These are phyloP conservation scores for Sinodicranocentrus sp. DNA, from an alignment of 2,888 invertebrate genomes.

Conservation along the genomic window DNA sequence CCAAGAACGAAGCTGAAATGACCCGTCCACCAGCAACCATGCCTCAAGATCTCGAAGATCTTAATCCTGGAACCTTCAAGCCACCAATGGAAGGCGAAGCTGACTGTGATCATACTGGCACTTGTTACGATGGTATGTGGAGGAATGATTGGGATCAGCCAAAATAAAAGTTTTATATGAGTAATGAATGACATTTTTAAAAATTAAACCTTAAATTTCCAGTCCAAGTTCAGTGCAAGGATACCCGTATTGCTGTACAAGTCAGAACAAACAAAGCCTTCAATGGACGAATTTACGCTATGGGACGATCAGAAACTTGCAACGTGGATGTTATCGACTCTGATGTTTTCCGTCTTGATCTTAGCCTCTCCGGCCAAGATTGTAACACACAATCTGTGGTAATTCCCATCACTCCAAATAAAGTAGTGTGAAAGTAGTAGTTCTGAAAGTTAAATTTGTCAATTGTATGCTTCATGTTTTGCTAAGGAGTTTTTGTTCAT, in stretches of 20 bases:
- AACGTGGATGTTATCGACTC: constrained; percentile 96
- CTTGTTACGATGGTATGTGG: constrained; percentile 92
- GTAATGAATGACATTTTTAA: neutral
- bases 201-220: neutral
- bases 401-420: constrained; percentile 79
- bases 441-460: neutral
- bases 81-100: constrained; percentile 73
- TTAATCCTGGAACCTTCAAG: constrained; percentile 73
- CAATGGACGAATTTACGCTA: constrained; percentile 95
- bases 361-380: constrained; percentile 96
- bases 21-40: constrained; percentile 60
- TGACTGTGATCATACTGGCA: constrained; percentile 95
- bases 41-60: constrained; percentile 65
- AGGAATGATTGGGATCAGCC: no score
- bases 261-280: constrained; percentile 96
- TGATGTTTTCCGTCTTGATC: constrained; percentile 93
- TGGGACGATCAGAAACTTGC: constrained; percentile 96
- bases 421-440: constrained; percentile 40
- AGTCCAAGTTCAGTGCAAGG: constrained; percentile 97
- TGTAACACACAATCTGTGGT: constrained; percentile 97
- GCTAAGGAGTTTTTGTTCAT: no score
- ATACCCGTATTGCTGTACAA: constrained; percentile 94
- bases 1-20: constrained; percentile 58
- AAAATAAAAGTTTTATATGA: neutral
- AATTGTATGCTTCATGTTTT: neutral